Evolutionary conservation across 1,140 invertebrate species (phyloP), one percentile per base, ranked within the genome.

Genomic region (Papilio dardanus): DNA sequence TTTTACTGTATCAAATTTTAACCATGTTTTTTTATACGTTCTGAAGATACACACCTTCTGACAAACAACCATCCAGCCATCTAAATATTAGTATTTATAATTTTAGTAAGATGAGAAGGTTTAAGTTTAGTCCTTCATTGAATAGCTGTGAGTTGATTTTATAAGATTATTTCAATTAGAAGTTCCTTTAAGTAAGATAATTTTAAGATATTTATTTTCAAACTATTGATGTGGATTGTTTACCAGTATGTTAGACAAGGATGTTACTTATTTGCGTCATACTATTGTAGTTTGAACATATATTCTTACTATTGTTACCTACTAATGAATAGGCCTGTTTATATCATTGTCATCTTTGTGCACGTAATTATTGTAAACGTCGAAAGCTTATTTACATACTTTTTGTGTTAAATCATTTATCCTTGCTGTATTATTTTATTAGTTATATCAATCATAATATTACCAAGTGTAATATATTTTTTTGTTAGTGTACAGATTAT

Each of bases 261-360:
- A 58, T 14, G 54, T 58, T 58, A 54, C 50, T 21, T 24, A 12
- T 58, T 58, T 58, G 54, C 54, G 54, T 58, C 21, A 58, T 28
- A 58, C 54, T 14, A 28, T 58, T 58, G 54, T 54, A 19, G 50
- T 58, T 28, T 54, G 50, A 54, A 21, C 16, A 24, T 6, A 24
- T 54, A 54, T 54, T 54, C 50, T 24, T 24, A 24, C 50, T 54
- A 24, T 54, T 24, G 50, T 54, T 21, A 54, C 24, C 50, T 54
- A 54, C 24, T 54, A 54, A 19, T 50, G 46, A 50, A 54, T 54
- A 54, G 50, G 50, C 8, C 50, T 54, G 50, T 54, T 54, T 54
- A 24, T 54, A 54, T 54, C 21, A 54, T 54, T 58, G 54, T 58
- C 10, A 58, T 24, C 54, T 58, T 30, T 58, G 54, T 12, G 24